Base-by-base conservation (phyloP, 2,888 invertebrate genomes). In the Apocheima hispidaria region DNA sequence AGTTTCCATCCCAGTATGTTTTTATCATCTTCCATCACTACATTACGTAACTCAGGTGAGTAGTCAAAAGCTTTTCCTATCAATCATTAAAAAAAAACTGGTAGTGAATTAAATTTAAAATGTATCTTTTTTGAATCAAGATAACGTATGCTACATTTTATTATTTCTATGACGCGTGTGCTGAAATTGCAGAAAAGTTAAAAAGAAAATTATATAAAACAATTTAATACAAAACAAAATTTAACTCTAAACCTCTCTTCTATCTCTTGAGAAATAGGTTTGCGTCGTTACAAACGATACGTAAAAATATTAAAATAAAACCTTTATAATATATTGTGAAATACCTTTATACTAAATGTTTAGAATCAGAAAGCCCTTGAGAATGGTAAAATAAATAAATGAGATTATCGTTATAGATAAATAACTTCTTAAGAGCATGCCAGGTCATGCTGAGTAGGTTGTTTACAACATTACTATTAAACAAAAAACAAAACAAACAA, bases 231-330 rank as follows among this genome's bases (percentile, higher is more conserved):
- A 53, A 2, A 26, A 56, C 43, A 46, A 35, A 57, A 26, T 40
- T 49, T 20, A 41, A n/a, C 20, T 52, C 44, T 35, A 60, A 53
- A 60, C 36, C 43, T 54, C 40, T 20, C 43, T 26, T 26, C n/a
- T 26, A 14, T 58, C 63, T 20, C 41, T 50, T 10, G 58, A 49
- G 58, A 58, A 52, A 50, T 28, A 16, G 18, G 46, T 20, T 41
- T 18, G 10, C 21, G 56, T 66, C 41, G 52, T 63, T 58, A 44
- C 23, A 49, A 50, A 63, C 48, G 60, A 60, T 55, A 58, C 50
- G 56, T n/a, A 50, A 26, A 44, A 43, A 35, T 54, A 53, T 21
- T 54, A 28, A 36, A 23, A 36, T 23, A 38, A 26, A 50, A 23
- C 26, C 26, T 50, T 38, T 50, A 38, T n/a, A 50, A 50, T 50